Evolutionary conservation across 2,113 vertebrate genomes (phyloP), one percentile per base, ranked within the genome.

Genomic region (Motacilla tschutschensis): DNA sequence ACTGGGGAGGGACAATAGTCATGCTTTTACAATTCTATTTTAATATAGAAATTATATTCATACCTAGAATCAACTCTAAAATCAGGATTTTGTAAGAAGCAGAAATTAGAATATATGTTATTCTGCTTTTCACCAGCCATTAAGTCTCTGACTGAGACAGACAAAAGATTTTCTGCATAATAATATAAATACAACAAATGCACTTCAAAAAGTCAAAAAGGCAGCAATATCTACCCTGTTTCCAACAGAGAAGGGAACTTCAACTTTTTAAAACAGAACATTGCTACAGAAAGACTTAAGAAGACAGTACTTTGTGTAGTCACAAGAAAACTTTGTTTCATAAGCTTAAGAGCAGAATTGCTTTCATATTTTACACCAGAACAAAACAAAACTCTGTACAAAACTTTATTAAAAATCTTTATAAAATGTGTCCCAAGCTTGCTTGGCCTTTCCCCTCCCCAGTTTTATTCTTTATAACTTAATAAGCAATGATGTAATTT

Each of bases 1-100:
- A 9, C 1, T n/a, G 6, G 2, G 12, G 9, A 77, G 0, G 5
- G 8, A 8, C 1, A 58, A n/a, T 26, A 28, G 35, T 74, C 1
- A 14, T 28, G 17, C 1, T 41, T 24, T 15, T 20, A 69, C 10
- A 0, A 33, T 12, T 58, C 20, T 44, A 25, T 50, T 70, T 62
- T 66, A 67, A 33, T 43, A 41, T 51, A 78, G 7, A 78, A 57
- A 59, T 35, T 35, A 38, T 59, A 35, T 33, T 24, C 5, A 21
- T 21, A 55, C 2, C 1, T 46, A 24, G 22, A 47, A 25, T 65
- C 2, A 82, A 70, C 59, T 43, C 6, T 55, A 50, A 54, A 62
- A 17, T 31, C 3, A 3, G 14, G 6, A 47, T 70, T 62, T 65
- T 50, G 10, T 65, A 73, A 26, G 19, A 31, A 48, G 3, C 2